Percentiles rank a stretch among this genome's conserved stretches.
These are phyloP conservation scores for Scaptomyza reducta DNA, from an alignment of 2,888 invertebrate species.

Conservation along the genomic window DNA sequence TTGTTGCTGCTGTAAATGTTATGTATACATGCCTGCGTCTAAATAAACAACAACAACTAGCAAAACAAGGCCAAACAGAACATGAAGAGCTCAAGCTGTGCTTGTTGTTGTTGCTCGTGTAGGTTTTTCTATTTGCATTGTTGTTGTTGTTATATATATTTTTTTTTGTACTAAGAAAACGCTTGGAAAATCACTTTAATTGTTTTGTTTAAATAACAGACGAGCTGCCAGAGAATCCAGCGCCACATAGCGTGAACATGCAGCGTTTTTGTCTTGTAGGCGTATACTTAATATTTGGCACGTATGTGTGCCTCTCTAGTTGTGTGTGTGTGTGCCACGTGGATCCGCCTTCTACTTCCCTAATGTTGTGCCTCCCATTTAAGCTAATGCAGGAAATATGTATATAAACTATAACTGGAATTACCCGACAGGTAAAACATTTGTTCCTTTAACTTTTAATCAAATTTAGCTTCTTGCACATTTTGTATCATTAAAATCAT, in stretches of 20 bases:
- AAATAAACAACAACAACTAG: slow-evolving; percentile 60
- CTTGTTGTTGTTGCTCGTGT: slow-evolving; percentile 21
- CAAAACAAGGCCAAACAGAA: slow-evolving; percentile 40
- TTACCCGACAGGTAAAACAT: background rate
- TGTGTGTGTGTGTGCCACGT: slow-evolving; percentile 4
- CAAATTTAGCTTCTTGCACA: background rate
- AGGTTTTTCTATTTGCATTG: background rate
- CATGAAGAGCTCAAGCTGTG: slow-evolving; percentile 46
- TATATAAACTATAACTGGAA: slow-evolving; percentile 28
- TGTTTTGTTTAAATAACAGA: slow-evolving; percentile 80
- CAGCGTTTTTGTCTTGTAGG: slow-evolving; percentile 50
- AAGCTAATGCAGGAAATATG: slow-evolving; percentile 5
- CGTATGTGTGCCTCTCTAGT: too few species aligned
- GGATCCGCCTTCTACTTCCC: background rate
- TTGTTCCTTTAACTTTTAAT: background rate
- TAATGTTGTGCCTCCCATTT: slow-evolving; percentile 24
- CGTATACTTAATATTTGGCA: slow-evolving; percentile 75
- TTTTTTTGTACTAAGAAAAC: slow-evolving; percentile 39
- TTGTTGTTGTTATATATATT: slow-evolving; percentile 1
- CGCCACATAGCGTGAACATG: slow-evolving; percentile 21
- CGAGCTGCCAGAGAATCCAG: slow-evolving; percentile 34
- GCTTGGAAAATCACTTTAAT: slow-evolving; percentile 76
- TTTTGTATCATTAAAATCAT: background rate
- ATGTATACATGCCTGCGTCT: slow-evolving; percentile 77
- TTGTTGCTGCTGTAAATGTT: slow-evolving; percentile 63